phyloP scores from a whole-genome alignment of 2,113 vertebrate genomes.

The Poecile atricapillus region DNA sequence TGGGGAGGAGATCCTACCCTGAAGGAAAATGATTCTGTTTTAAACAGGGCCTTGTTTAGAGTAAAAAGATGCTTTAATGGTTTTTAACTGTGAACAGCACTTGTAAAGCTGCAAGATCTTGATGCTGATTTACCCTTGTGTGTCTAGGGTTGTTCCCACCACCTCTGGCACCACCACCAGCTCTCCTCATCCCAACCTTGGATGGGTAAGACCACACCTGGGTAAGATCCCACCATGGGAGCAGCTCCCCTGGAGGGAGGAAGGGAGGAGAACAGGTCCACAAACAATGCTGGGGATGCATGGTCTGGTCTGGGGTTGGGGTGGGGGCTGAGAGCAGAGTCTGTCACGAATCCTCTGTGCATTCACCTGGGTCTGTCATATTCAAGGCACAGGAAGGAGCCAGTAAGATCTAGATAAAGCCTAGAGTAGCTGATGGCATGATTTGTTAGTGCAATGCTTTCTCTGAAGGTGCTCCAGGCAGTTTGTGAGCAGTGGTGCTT shows the following conservation, averaged over 20 bases:
- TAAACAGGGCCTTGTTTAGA: neutral
- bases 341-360: neutral
- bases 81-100: neutral
- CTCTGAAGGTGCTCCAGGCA: neutral
- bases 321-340: neutral
- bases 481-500: neutral
- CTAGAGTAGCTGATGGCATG: neutral
- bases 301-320: neutral
- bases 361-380: accelerated
- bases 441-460: neutral
- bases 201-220: conserved; percentile 66
- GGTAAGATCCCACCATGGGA: neutral
- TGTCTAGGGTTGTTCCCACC: conserved; percentile 72
- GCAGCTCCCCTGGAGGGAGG: neutral
- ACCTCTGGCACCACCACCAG: conserved; percentile 69
- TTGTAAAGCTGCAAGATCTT: neutral
- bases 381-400: neutral
- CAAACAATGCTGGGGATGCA: neutral
- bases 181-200: conserved; percentile 69
- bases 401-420: neutral
- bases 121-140: neutral
- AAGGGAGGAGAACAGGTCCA: neutral
- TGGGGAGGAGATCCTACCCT: neutral
- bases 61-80: neutral
- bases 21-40: neutral